Conservation (phyloP, 2,888 invertebrate species). For the Coleophora deauratella region DNA sequence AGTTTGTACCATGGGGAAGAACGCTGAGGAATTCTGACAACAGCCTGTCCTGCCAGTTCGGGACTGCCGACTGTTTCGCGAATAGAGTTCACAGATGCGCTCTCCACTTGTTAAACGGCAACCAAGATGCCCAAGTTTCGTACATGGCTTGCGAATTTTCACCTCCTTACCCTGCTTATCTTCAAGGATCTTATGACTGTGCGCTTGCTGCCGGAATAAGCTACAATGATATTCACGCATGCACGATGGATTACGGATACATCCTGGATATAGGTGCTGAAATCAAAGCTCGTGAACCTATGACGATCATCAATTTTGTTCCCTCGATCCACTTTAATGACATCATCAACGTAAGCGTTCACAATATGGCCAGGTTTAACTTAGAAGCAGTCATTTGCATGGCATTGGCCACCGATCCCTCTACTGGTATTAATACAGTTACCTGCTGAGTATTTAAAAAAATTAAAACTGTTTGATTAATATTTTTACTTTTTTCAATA, state of each 20-base stretch:
- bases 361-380: slow-evolving; percentile 24
- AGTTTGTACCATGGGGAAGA: slow-evolving; percentile 63
- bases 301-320: slow-evolving; percentile 36
- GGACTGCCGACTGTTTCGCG: slow-evolving; percentile 49
- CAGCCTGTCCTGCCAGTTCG: slow-evolving; percentile 40
- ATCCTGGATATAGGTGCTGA: slow-evolving; percentile 38
- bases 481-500: not conserved
- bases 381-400: slow-evolving; percentile 48
- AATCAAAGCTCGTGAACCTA: slow-evolving; percentile 29
- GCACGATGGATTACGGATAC: slow-evolving; percentile 36
- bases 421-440: slow-evolving; percentile 38
- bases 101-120: slow-evolving; percentile 32
- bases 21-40: slow-evolving; percentile 31
- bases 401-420: slow-evolving; percentile 39
- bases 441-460: too few relatives aligned
- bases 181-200: slow-evolving; percentile 38
- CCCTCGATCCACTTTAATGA: slow-evolving; percentile 51
- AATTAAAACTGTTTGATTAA: slow-evolving; percentile 19
- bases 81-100: slow-evolving; percentile 58
- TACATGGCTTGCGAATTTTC: slow-evolving; percentile 59
- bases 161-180: slow-evolving; percentile 30
- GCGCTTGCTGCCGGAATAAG: slow-evolving; percentile 38
- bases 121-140: slow-evolving; percentile 41
- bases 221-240: slow-evolving; percentile 39
- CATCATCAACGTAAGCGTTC: slow-evolving; percentile 20